These are phyloP conservation scores for Machaerirhynchus nigripectus DNA, from an alignment of 2,113 vertebrate genomes.

Conservation along the genomic window DNA sequence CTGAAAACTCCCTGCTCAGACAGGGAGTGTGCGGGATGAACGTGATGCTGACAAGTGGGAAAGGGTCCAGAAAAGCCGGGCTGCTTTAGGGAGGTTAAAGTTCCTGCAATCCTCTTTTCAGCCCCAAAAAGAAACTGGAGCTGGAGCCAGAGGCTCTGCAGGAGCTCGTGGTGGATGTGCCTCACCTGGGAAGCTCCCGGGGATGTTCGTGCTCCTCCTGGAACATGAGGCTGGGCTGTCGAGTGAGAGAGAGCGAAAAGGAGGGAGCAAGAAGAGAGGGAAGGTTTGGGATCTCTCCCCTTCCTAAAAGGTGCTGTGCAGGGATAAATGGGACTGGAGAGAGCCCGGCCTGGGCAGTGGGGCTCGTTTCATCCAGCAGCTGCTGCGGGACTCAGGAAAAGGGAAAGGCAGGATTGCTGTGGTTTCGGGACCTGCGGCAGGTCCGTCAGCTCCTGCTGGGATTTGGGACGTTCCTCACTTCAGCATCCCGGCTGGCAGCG, in stretches of 20 bases:
- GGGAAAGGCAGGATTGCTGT: neutral
- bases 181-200: neutral
- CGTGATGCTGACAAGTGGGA: neutral
- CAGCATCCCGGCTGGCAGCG: too few species aligned
- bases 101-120: neutral
- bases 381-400: neutral
- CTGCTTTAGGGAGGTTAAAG: neutral
- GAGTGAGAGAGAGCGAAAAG: fast-evolving
- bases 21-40: neutral
- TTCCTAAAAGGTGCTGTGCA: neutral
- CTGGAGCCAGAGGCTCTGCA: neutral
- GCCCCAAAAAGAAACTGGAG: neutral
- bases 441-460: neutral
- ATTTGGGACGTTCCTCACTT: neutral
- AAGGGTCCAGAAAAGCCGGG: neutral
- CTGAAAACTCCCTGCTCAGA: neutral
- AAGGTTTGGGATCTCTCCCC: neutral
- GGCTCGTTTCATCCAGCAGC: neutral
- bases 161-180: neutral
- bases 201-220: neutral
- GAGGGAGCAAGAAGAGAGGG: neutral
- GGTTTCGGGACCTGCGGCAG: too few species aligned
- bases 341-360: neutral
- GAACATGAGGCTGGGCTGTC: fast-evolving
- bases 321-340: neutral